phyloP scores from a whole-genome alignment of 2,113 vertebrate genomes.

The Columba janthina region DNA sequence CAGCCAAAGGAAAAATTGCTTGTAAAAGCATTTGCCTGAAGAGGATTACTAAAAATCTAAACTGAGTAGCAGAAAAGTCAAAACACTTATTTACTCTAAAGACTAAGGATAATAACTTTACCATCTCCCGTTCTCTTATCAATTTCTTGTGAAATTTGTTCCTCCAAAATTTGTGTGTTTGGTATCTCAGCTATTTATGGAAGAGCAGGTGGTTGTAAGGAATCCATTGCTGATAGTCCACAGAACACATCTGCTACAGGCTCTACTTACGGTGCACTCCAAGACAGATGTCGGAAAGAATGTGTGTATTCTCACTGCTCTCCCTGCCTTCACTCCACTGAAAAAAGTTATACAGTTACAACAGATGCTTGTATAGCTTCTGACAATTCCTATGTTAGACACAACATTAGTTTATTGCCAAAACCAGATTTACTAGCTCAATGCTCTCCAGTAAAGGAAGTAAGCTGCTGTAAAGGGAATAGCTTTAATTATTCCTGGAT shows the following conservation, averaged over 20 bases:
- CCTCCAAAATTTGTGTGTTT: background rate
- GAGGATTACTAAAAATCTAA: background rate
- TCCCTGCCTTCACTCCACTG: background rate
- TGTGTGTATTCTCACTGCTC: background rate
- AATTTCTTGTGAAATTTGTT: background rate
- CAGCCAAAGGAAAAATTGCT: background rate
- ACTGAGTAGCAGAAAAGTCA: background rate
- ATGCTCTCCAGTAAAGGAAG: constrained; percentile 5
- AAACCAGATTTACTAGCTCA: background rate
- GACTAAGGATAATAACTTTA: background rate
- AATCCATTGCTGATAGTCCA: background rate
- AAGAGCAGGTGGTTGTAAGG: background rate
- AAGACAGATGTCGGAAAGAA: background rate
- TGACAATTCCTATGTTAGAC: background rate
- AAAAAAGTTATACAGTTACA: background rate
- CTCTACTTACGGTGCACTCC: background rate
- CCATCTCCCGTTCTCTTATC: background rate
- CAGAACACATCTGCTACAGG: background rate
- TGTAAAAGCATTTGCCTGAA: background rate
- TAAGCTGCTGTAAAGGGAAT: constrained; percentile 8
- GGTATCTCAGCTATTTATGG: background rate
- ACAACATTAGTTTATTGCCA: constrained; percentile 1
- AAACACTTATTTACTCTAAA: background rate
- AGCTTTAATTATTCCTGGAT: constrained; percentile 31
- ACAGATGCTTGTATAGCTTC: background rate